Evolutionary conservation across 2,888 invertebrate genomes (phyloP), one percentile per base, ranked within the genome.

Genomic region (Hydrotaea diabolus): DNA sequence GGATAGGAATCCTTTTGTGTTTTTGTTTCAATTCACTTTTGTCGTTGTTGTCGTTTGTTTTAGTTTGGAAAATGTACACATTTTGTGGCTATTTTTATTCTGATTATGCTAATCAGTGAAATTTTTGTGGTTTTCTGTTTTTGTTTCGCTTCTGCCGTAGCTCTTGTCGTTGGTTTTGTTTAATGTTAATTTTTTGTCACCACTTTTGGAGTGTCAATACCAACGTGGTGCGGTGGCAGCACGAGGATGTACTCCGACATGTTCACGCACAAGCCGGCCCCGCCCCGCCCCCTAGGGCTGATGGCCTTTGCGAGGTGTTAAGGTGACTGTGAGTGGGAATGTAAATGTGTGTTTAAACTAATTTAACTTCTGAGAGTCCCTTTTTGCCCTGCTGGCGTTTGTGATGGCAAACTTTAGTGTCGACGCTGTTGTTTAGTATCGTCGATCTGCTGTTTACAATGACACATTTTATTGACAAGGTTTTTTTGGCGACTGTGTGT

Each of bases 381-480:
- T 69, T 43, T 69, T 46, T 21, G n/a, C n/a, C 17, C 11, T 21
- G 17, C 21, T 5, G 9, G 43, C 43, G 46, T 19, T 69, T 46
- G n/a, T n/a, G 69, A 21, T 43, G 69, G 46, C 46, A 69, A 69
- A 69, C 69, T 43, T 69, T 69, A n/a, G 7, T 23, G 69, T 69
- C 55, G 39, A 13, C 17, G n/a, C 17, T 71, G 5, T 75, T 76
- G 39, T 57, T 76, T 73, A 31, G 72, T 64, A 43, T 23, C 66
- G 31, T 23, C 72, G 31, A 73, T 36, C 79, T 79, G 73, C 64
- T 85, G 78, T 79, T 81, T 66, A 31, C 53, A 49, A 26, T 79
- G 59, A 76, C 84, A 85, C 73, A 69, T 82, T 81, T 79, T 66
- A 77, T 79, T 82, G 81, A 79, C 76, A 82, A 36, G 39, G 75